Percentiles rank a stretch among this genome's conserved stretches.
These are phyloP conservation scores for Listronotus bonariensis DNA, from an alignment of 1,140 invertebrate genomes.

Conservation along the genomic window DNA sequence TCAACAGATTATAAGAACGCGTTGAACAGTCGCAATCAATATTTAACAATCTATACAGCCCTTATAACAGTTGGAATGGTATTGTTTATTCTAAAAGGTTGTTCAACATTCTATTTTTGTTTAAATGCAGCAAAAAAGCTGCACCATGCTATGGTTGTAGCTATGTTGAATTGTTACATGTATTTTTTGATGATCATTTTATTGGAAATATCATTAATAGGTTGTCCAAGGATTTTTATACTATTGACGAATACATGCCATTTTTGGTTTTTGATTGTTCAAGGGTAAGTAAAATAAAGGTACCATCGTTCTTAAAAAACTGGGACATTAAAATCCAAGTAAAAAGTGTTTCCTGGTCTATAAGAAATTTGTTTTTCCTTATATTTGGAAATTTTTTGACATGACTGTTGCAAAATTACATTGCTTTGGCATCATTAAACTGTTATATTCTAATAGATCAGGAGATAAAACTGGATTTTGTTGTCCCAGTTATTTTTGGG, in stretches of 20 bases:
- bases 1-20: constrained; percentile 6
- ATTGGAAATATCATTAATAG: constrained; percentile 48
- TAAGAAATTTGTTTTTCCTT: too few relatives aligned
- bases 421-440: too few relatives aligned
- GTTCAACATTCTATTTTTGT: constrained; percentile 33
- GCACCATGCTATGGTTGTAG: constrained; percentile 36
- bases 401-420: too few relatives aligned
- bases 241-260: constrained; percentile 44
- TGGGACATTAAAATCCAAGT: too few relatives aligned
- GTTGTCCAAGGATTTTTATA: constrained; percentile 43
- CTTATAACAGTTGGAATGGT: constrained; percentile 65
- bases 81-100: constrained; percentile 59
- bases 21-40: constrained; percentile 41
- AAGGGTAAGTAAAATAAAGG: constrained; percentile 34
- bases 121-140: constrained; percentile 37
- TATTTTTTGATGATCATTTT: constrained; percentile 45
- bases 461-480: too few relatives aligned
- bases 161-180: constrained; percentile 41
- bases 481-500: too few relatives aligned
- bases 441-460: too few relatives aligned
- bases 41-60: constrained; percentile 70
- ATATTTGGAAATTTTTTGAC: too few relatives aligned
- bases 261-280: constrained; percentile 39
- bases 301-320: too few relatives aligned
- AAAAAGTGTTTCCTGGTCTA: too few relatives aligned